Conservation (phyloP, 1,140 invertebrate species). For the Aphelenchoides besseyi region DNA sequence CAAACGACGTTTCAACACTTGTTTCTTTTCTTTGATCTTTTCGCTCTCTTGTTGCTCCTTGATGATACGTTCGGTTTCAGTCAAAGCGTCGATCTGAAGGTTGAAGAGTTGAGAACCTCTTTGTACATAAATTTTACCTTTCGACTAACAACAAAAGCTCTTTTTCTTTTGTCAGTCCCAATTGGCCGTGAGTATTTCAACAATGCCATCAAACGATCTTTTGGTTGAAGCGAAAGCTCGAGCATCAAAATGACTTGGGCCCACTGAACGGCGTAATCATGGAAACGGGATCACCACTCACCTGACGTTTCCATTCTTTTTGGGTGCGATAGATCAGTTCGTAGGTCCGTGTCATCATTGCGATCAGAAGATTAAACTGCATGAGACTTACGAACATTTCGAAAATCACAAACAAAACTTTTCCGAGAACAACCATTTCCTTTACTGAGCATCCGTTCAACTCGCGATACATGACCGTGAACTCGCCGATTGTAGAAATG, state of each 20-base stretch:
- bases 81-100: conserved; percentile 40
- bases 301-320: conserved; percentile 96
- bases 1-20: conserved; percentile 39
- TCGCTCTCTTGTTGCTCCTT: conserved; percentile 40
- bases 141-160: conserved; percentile 82
- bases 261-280: conserved; percentile 71
- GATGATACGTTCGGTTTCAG: conserved; percentile 34
- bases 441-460: conserved; percentile 68
- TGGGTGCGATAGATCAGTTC: conserved; percentile 87
- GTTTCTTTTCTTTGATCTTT: conserved; percentile 45
- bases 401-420: conserved; percentile 87
- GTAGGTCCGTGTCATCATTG: conserved; percentile 99
- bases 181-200: conserved; percentile 88
- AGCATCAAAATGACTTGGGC: conserved; percentile 92
- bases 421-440: conserved; percentile 54
- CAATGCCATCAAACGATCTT: conserved; percentile 78
- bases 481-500: conserved; percentile 92
- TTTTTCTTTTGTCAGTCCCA: conserved; percentile 74
- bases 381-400: conserved; percentile 92
- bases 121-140: conserved; percentile 60
- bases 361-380: conserved; percentile 95
- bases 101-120: not conserved
- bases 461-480: conserved; percentile 84
- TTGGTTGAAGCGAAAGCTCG: conserved; percentile 84
- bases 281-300: conserved; percentile 55